A percentile compares a stretch with the other conserved stretches of the same genome.
These are phyloP conservation scores for Galeopsomyia nigrocyanea DNA, from an alignment of 2,888 invertebrate genomes.

Conservation along the genomic window DNA sequence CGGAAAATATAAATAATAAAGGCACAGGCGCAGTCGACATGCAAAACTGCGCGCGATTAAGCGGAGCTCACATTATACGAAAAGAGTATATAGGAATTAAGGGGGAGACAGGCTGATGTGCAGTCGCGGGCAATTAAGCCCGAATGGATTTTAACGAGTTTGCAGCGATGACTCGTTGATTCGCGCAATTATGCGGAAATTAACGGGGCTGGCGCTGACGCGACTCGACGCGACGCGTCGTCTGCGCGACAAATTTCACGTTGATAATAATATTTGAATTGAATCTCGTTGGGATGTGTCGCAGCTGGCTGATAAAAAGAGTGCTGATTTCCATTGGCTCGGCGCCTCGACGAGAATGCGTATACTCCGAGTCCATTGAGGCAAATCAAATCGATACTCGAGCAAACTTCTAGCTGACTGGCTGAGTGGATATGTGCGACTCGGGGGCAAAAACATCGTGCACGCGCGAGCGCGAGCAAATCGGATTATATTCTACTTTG, in stretches of 20 bases:
- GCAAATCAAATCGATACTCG: no score
- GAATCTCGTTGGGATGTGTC: no score
- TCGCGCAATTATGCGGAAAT: constrained; percentile 33
- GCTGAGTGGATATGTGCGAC: no score
- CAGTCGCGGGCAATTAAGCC: constrained; percentile 12
- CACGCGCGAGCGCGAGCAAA: background rate
- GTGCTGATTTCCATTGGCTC: no score
- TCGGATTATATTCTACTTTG: background rate
- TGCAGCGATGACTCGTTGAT: constrained; percentile 21
- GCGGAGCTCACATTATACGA: no score
- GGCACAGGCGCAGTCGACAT: constrained; percentile 13
- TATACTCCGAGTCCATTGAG: no score
- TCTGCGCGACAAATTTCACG: no score
- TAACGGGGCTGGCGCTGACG: constrained; percentile 19
- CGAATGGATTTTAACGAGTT: constrained; percentile 43
- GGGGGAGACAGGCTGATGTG: background rate
- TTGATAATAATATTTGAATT: no score
- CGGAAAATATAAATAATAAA: constrained; percentile 11
- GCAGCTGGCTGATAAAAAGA: no score
- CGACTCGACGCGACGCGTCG: no score
- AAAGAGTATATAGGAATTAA: background rate
- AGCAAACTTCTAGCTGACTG: no score
- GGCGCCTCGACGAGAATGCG: no score
- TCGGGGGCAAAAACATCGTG: background rate
- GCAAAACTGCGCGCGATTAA: background rate